Evolutionary conservation across 1,140 invertebrate species (phyloP), one percentile per base, ranked within the genome.

Genomic region (Bombus cullumanus): DNA sequence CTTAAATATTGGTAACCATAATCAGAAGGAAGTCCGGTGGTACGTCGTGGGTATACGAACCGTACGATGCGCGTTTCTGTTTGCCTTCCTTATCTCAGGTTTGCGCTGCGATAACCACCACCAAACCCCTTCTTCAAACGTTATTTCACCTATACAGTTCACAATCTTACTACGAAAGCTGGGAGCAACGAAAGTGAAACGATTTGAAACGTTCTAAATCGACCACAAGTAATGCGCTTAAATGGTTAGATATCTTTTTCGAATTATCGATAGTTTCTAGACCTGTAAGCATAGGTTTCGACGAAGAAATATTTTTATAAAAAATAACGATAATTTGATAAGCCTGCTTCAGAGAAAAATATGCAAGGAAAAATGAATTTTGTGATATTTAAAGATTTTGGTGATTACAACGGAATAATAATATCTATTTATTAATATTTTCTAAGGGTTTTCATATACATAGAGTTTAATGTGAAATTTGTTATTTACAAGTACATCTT

Each of bases 1-100:
- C 78, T 92, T 92, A 93, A 93, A 94, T 94, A 93, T 93, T 94
- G 91, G 91, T 89, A 92, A 92, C 83, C 83, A 90, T 91, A 94
- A 93, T 94, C 92, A 92, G 91, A 91, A 95, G 94, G 94, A 94
- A 94, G 94, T 95, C 93, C 94, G 93, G 93, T 91, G 92, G 92
- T 92, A 85, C 68, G 80, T 68, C 84, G 83, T 89, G 91, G 91
- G 92, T 87, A 91, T 77, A 88, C 84, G 81, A 88, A 83, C 83
- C 79, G 71, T 71, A 88, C 92, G 93, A 94, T 92, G 92, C 87
- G 90, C 92, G 91, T 93, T 93, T 93, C 91, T 95, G 93, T 95
- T 95, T 94, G 93, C 92, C 71, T 91, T 91, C 84, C 93, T 95
- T 95, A 95, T 95, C 95, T 94, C 85, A 92, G 89, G 94, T 95